Evolutionary conservation across 1,140 invertebrate species (phyloP), one percentile per base, ranked within the genome.

Genomic region (Lasioglossum albipes): DNA sequence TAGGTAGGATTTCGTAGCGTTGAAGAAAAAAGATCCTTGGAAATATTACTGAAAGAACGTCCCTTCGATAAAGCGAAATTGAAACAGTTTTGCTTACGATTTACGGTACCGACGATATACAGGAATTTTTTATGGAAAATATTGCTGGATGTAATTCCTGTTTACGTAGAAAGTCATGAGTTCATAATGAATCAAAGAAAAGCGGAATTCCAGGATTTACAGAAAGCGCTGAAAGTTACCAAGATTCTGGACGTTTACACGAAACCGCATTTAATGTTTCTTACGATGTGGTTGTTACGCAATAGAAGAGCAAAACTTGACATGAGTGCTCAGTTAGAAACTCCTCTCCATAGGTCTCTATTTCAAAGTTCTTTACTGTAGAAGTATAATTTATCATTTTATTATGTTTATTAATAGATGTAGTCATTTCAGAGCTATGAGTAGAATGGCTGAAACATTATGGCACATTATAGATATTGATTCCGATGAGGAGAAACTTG

Each of bases 1-100:
- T 41, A 95, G 94, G 97, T 98, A 64, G 97, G 97, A 71, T 98
- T 97, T 93, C 95, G 96, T 72, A 97, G 96, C 84, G 97, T 98
- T 0, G 97, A 98, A 92, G 97, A 98, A 91, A 98, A 98, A 91
- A 97, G 97, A 92, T 97, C 97, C 0, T 92, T 98, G n/a, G 97
- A 98, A 94, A 97, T 97, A 90, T 93, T 99, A 9, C 93, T 98
- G 76, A 97, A 97, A 90, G 97, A 98, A 83, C 96, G 96, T 90
- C 96, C 97, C 18, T 94, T 97, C 86, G 97, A 98, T 90, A 95
- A 95, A 88, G 94, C 94, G 9, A 98, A 98, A 91, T 90, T 98
- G 31, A 96, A 96, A 88, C 97, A 98, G 87, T 98, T 98, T 90
- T 97, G 97, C 89, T 92, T 97, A 68, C 94, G 97, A 72, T 98